A percentile compares a stretch with the other conserved stretches of the same genome.
phyloP scores from a whole-genome alignment of 2,888 invertebrate genomes.

The Troilus luridus region DNA sequence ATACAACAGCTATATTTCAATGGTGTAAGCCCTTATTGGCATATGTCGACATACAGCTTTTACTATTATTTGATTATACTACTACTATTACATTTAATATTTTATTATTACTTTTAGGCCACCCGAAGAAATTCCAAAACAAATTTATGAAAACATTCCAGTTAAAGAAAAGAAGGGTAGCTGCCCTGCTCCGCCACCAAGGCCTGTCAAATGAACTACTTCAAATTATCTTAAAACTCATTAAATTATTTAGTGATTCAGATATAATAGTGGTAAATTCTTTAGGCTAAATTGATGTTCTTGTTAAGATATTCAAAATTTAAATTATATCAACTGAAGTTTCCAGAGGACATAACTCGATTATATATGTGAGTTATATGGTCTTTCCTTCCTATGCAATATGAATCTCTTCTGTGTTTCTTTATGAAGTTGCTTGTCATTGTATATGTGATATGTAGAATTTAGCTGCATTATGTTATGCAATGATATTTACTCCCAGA shows the following conservation, averaged over 20 bases:
- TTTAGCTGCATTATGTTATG: not conserved
- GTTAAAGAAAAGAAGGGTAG: constrained; percentile 68
- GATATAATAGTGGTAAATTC: not conserved
- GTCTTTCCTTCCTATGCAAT: not conserved
- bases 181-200: constrained; percentile 61
- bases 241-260: constrained; percentile 36
- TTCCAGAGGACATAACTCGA: not conserved
- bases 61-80: no score
- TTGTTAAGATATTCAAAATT: constrained; percentile 25
- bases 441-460: constrained; percentile 22
- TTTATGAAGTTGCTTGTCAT: constrained; percentile 1
- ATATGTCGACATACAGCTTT: no score
- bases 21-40: no score
- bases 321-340: not conserved
- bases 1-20: no score
- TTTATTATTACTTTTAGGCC: constrained; percentile 69
- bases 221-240: not conserved
- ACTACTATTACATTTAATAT: no score
- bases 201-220: constrained; percentile 59
- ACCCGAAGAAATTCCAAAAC: constrained; percentile 72
- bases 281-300: constrained; percentile 14
- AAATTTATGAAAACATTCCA: constrained; percentile 73
- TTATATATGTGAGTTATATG: not conserved
- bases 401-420: not conserved
- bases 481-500: not conserved